phyloP scores from a whole-genome alignment of 2,888 invertebrate species.

The Drosophila siamana region DNA sequence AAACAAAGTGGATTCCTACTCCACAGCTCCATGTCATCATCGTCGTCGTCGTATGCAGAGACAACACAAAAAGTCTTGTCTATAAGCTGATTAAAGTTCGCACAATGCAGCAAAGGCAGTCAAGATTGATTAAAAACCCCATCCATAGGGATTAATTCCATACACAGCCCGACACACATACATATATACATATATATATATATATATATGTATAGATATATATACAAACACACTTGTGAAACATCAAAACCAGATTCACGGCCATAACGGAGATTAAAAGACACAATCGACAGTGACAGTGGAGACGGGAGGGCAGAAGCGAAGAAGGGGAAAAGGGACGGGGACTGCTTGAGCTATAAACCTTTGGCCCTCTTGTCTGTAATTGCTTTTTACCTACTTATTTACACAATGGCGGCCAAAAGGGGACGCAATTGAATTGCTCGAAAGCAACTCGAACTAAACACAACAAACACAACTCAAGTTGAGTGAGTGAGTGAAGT shows the following conservation, averaged over 20 bases:
- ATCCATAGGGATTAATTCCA: conserved; percentile 25
- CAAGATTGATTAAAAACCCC: conserved; percentile 45
- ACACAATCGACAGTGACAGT: conserved; percentile 9
- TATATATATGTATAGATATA: too few species aligned
- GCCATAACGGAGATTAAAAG: conserved; percentile 44
- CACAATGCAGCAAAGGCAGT: conserved; percentile 21
- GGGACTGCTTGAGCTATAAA: conserved; percentile 10
- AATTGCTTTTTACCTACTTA: conserved; percentile 66
- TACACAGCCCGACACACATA: neutral
- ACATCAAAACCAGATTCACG: conserved; percentile 39
- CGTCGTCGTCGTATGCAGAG: neutral
- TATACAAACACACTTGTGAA: conserved; percentile 29
- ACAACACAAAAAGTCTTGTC: conserved; percentile 30
- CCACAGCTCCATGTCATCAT: too few species aligned
- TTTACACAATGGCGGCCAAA: conserved; percentile 24
- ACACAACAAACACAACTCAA: neutral
- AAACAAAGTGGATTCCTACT: conserved; percentile 1
- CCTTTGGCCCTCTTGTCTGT: conserved; percentile 41
- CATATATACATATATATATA: too few species aligned
- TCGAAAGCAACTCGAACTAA: conserved; percentile 5
- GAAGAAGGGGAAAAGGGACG: too few species aligned
- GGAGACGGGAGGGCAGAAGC: too few species aligned
- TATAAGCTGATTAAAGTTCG: conserved; percentile 52
- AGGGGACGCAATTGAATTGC: conserved; percentile 37
- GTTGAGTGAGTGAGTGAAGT: neutral